Percentiles rank a stretch among this genome's conserved stretches.
Conservation (phyloP, 2,113 vertebrate genomes). For the Alethe diademata region DNA sequence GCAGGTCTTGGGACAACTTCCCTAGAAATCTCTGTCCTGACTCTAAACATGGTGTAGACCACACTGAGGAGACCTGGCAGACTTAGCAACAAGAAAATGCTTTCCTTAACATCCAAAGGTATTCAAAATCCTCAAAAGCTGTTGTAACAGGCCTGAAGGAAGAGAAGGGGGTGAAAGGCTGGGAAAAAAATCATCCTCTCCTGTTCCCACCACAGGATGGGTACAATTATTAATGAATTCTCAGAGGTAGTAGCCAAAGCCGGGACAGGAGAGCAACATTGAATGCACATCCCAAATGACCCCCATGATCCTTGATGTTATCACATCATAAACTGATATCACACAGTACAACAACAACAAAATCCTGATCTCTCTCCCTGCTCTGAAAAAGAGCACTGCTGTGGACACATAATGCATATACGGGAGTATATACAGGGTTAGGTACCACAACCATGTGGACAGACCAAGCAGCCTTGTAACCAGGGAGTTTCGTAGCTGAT, state of each 20-base stretch:
- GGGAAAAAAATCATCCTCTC: background rate
- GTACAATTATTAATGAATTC: background rate
- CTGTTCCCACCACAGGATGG: background rate
- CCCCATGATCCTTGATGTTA: background rate
- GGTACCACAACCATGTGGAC: background rate
- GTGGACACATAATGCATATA: background rate
- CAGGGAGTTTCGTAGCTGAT: background rate
- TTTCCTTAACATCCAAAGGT: background rate
- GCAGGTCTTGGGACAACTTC: background rate
- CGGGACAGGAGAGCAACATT: background rate
- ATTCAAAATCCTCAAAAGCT: background rate
- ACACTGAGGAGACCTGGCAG: background rate
- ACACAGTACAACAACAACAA: background rate
- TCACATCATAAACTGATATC: background rate
- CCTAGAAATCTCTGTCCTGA: background rate
- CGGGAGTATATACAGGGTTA: background rate
- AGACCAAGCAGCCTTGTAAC: background rate
- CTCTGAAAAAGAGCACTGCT: background rate
- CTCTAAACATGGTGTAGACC: background rate
- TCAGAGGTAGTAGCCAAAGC: too few relatives aligned
- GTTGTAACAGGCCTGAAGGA: background rate
- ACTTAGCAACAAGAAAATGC: background rate
- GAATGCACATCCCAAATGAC: background rate
- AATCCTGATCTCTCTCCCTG: background rate
- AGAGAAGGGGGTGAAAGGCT: background rate